Percentiles rank a stretch among this genome's conserved stretches.
Conservation (phyloP, 2,113 vertebrate species). For the Lepus americanus region DNA sequence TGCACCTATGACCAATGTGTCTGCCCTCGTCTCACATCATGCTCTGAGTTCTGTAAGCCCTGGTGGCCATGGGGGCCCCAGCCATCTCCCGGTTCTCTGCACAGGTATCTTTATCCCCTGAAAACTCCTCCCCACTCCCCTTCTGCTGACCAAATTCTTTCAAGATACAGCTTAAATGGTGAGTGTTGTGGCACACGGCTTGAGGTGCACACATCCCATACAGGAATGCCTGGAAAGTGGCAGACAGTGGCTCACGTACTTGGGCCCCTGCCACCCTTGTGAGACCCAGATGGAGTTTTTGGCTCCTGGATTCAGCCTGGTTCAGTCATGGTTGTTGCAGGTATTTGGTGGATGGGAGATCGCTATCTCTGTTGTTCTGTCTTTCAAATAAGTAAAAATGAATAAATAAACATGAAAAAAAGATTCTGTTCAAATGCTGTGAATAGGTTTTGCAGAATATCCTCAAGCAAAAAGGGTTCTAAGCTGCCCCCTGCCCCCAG, state of each 20-base stretch:
- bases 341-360: no score
- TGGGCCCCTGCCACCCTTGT: no score
- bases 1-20: neutral
- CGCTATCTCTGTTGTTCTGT: no score
- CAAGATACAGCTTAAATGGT: neutral
- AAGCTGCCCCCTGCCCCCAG: neutral
- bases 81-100: neutral
- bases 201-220: no score
- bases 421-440: neutral
- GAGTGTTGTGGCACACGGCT: no score
- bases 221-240: no score
- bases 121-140: neutral
- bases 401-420: no score
- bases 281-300: no score
- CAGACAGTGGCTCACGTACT: no score
- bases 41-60: neutral
- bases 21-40: neutral
- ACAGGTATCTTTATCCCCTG: neutral
- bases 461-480: neutral
- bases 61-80: rapidly evolving
- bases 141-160: neutral
- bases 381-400: no score
- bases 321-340: no score
- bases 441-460: neutral
- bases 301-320: no score